Percentiles rank a stretch among this genome's conserved stretches.
Evolutionary conservation across 2,113 vertebrate genomes (phyloP).

Genomic region (Dicentrarchus labrax): DNA sequence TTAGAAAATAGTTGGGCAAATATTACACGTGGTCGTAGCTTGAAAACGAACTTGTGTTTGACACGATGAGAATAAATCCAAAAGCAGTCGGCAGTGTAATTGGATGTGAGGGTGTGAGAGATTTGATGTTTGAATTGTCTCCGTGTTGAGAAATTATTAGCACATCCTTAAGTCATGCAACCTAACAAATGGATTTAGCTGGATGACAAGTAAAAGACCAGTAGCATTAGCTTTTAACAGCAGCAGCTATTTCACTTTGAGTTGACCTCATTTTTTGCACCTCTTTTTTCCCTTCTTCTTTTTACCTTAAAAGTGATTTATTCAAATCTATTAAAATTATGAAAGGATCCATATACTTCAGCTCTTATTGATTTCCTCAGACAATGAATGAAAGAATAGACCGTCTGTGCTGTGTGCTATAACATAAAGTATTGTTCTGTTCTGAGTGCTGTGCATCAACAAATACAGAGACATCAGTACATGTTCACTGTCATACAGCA

Average conservation of each 20-base stretch:
- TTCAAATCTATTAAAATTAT: constrained; percentile 17
- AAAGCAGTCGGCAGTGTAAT: constrained; percentile 49
- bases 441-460: constrained; percentile 12
- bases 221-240: constrained; percentile 6
- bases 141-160: constrained; percentile 2
- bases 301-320: constrained; percentile 14
- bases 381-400: constrained; percentile 21
- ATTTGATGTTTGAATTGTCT: constrained; percentile 47
- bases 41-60: constrained; percentile 19
- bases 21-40: constrained; percentile 11
- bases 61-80: constrained; percentile 19
- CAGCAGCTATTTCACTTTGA: background rate
- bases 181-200: background rate
- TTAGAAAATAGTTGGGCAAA: background rate
- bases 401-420: background rate
- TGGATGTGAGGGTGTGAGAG: constrained; percentile 29
- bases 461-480: constrained; percentile 24
- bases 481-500: constrained; percentile 31
- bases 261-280: background rate
- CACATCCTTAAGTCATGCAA: constrained; percentile 4
- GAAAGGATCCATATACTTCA: constrained; percentile 16
- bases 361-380: background rate
- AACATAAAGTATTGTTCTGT: background rate
- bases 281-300: constrained; percentile 5
- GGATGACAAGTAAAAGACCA: background rate